Base-by-base conservation (phyloP, 2,797 vertebrate species). In the Cryptoprocta ferox region DNA sequence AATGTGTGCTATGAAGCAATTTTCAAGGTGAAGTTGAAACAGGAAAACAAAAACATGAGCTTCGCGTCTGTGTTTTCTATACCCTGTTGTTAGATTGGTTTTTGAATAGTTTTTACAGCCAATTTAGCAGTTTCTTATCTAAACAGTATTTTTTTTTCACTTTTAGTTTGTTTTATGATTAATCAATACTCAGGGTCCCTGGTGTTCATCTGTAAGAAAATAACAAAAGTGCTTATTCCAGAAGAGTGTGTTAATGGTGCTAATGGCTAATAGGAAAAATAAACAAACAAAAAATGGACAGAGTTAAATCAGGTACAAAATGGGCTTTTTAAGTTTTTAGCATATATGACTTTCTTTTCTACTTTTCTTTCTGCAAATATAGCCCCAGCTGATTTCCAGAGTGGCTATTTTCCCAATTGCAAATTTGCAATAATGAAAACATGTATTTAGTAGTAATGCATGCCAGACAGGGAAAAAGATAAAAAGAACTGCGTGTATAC, bases 391-490 rank as follows among this genome's bases (percentile, higher is more conserved):
- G 6, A 81, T 42, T 75, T 94, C n/a, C 32, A 95, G 39, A 42
- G 21, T 18, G 8, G 10, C 21, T 65, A 45, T 92, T 95, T 73
- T 92, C 42, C 28, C 19, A 73, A 71, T 2, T 70, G 16, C 28
- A 91, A 89, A 85, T 76, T 92, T 80, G 14, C 86, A 73, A 96
- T 87, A 87, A 87, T 50, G 81, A 82, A 91, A 80, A 63, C 53
- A 87, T n/a, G 8, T 13, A 37, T 65, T 71, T 13, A 3, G 12
- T 48, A 14, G 48, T 48, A 56, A 83, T 16, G 48, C 35, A 53
- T 1, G 75, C 3, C 7, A 75, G 28, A 6, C 8, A 82, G 35
- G 53, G 35, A 66, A 91, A n/a, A 48, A 45, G 71, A 83, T 63
- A 56, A 45, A 76, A 91, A 66, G 24, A 93, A 80, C 19, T 37